phyloP scores from a whole-genome alignment of 2,888 invertebrate genomes.

The Eupsilia transversa region DNA sequence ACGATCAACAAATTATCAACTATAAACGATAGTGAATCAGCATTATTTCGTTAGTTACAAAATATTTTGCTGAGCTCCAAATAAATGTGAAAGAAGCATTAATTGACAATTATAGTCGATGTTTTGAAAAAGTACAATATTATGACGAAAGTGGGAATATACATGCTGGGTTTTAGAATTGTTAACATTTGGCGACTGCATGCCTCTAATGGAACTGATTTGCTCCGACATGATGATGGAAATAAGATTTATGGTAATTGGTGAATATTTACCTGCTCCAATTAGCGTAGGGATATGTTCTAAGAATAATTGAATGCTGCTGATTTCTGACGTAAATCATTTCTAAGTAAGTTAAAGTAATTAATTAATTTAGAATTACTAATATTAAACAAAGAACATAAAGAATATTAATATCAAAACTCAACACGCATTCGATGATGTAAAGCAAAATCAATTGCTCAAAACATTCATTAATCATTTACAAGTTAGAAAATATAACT shows the following conservation, averaged over 20 bases:
- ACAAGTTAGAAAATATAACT: conserved; percentile 77
- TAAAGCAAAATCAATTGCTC: conserved; percentile 74
- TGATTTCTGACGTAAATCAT: conserved; percentile 62
- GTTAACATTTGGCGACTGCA: conserved; percentile 74
- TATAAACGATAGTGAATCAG: neutral
- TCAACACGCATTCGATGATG: conserved; percentile 77
- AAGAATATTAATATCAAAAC: conserved; percentile 65
- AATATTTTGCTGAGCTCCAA: conserved; percentile 24
- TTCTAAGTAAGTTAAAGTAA: conserved; percentile 26
- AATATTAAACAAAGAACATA: conserved; percentile 29
- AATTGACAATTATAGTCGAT: conserved; percentile 28
- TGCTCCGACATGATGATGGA: conserved; percentile 63
- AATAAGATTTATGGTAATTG: conserved; percentile 58
- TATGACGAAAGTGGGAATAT: conserved; percentile 63
- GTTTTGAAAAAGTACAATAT: conserved; percentile 61
- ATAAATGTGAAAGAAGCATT: conserved; percentile 28
- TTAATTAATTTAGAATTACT: conserved; percentile 46
- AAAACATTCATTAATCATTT: conserved; percentile 71
- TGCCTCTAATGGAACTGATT: conserved; percentile 71
- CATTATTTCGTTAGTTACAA: neutral
- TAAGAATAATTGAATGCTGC: conserved; percentile 65
- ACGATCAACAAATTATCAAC: no score
- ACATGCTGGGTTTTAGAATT: conserved; percentile 70
- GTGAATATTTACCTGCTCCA: conserved; percentile 67
- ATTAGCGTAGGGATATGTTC: conserved; percentile 63